Evolutionary conservation across 2,888 invertebrate species (phyloP).

Genomic region (Lacanobia oleracea): DNA sequence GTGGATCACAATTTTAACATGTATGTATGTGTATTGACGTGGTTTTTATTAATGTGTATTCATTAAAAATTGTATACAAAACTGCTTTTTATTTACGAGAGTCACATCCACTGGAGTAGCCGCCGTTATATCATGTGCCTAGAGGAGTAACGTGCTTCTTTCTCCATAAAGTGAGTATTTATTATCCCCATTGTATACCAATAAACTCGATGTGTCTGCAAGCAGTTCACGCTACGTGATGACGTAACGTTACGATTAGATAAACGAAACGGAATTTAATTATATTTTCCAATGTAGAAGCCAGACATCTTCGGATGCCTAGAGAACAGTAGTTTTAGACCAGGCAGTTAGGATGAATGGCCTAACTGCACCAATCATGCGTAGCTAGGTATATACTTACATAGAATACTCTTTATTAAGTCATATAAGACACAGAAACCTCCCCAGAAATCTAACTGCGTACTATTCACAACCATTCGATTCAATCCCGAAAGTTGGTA

Average conservation of each 20-base stretch:
- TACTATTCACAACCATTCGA: too few relatives aligned
- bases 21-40: slow-evolving; percentile 86
- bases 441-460: background rate
- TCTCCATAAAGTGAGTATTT: background rate
- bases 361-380: too few relatives aligned
- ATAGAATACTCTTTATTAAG: too few relatives aligned
- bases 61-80: slow-evolving; percentile 81
- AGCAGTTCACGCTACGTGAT: slow-evolving; percentile 4
- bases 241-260: slow-evolving; percentile 12
- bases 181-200: slow-evolving; percentile 19
- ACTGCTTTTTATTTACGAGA: slow-evolving; percentile 67
- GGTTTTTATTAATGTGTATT: slow-evolving; percentile 87
- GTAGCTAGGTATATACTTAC: too few relatives aligned
- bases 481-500: too few relatives aligned
- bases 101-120: background rate
- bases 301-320: background rate
- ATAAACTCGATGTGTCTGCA: slow-evolving; percentile 11
- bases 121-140: background rate
- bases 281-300: background rate
- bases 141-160: background rate
- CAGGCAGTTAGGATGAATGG: background rate
- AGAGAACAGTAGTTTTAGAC: background rate
- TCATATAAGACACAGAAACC: background rate
- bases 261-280: background rate
- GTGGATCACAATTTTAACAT: slow-evolving; percentile 82